Evolutionary conservation across 1,140 invertebrate species (phyloP).

Genomic region (Sipha flava): DNA sequence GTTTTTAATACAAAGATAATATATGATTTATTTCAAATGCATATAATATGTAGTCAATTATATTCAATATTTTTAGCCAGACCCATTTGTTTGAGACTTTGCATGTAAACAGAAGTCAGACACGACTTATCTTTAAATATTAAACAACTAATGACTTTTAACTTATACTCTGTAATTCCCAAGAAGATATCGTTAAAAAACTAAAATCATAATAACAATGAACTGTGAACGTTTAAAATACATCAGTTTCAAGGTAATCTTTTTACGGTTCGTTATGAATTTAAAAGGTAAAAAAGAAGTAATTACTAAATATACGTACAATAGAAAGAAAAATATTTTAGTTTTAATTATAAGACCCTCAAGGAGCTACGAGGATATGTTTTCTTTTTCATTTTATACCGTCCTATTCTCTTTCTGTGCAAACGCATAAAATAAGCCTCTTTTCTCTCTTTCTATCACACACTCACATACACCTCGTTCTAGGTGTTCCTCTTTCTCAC

Average conservation of each 20-base stretch:
- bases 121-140: too few relatives aligned
- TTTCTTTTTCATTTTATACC: not conserved
- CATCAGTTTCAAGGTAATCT: too few relatives aligned
- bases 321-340: not conserved
- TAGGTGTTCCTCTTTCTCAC: not conserved
- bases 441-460: not conserved
- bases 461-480: too few relatives aligned
- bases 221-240: too few relatives aligned
- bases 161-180: too few relatives aligned
- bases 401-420: not conserved
- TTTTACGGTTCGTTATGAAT: not conserved
- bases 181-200: too few relatives aligned
- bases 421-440: not conserved
- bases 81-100: too few relatives aligned
- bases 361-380: not conserved
- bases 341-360: not conserved
- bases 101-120: too few relatives aligned
- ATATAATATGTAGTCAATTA: not conserved
- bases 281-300: not conserved
- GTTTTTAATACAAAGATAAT: not conserved
- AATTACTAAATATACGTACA: not conserved
- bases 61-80: too few relatives aligned
- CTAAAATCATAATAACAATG: too few relatives aligned
- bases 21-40: not conserved
- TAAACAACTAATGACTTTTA: too few relatives aligned